Base-by-base conservation (phyloP, 92 coral and sea anemone species). In the Umimayanthus chanpuru region DNA sequence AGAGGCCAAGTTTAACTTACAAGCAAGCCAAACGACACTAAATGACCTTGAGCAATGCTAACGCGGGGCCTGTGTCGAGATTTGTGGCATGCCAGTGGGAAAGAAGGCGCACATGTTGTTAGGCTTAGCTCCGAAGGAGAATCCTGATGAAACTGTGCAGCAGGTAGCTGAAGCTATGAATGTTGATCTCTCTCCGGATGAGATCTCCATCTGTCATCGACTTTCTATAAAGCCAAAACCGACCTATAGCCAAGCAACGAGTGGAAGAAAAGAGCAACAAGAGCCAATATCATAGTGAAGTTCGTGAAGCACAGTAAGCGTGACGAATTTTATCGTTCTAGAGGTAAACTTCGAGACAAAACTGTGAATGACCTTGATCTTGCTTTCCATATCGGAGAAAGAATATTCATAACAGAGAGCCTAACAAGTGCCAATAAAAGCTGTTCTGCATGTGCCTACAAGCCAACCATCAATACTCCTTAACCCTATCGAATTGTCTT, bases 151-250 rank as follows among this genome's bases (percentile, higher is more conserved):
- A 8, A 70, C 4, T 18, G 74, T 70, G 21, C 74, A 70, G 74
- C 32, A 70, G 74, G 73, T n/a, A 70, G 74, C 74, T 12, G 74
- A 68, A 9, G 74, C 74, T 8, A 70, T 70, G 74, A 38, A 70
- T 70, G 74, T 70, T 18, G 29, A 70, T 70, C 29, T 70, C 74
- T 70, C 38, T 9, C 14, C 4, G 14, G 21, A 70, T 25, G 74
- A 70, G 14, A 70, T 70, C 14, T 70, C 38, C 21, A 70, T 18
- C 21, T 70, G 74, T 9, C 74, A 70, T 25, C 38, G 38, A 70
- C 74, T 70, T 12, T 38, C 74, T 9, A 2, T 9, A 9, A 70
- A n/a, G 74, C 2, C 10, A 6, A 70, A 70, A 18, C 74, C 38
- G 21, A 70, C 36, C 2, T 18, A 12, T 9, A 70, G 15, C 32